A percentile compares a stretch with the other conserved stretches of the same genome.
These are phyloP conservation scores for Oeneis ivallda DNA, from an alignment of 2,888 invertebrate species.

Conservation along the genomic window DNA sequence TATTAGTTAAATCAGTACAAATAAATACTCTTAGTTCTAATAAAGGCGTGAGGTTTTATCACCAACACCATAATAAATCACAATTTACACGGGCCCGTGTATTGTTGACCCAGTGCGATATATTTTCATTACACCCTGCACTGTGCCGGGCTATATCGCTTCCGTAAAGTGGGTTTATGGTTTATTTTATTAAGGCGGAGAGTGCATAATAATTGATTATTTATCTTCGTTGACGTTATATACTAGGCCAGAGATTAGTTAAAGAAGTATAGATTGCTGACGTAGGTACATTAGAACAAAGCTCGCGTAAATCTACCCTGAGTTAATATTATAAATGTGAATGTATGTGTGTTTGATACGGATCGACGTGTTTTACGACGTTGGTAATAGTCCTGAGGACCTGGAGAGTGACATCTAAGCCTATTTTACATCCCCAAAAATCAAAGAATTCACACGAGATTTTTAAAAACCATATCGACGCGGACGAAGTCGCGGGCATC, in stretches of 20 bases:
- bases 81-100: slow-evolving; percentile 28
- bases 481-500: too few species aligned
- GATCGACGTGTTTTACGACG: too few species aligned
- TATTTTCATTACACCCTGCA: slow-evolving; percentile 23
- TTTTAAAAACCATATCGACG: too few species aligned
- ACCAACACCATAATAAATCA: slow-evolving; percentile 24
- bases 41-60: slow-evolving; percentile 20
- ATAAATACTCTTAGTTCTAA: slow-evolving; percentile 9
- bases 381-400: too few species aligned
- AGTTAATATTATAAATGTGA: too few species aligned
- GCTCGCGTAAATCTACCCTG: too few species aligned
- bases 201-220: neutral
- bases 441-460: too few species aligned
- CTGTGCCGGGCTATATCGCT: slow-evolving; percentile 15
- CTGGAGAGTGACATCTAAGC: too few species aligned
- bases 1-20: slow-evolving; percentile 15
- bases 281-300: too few species aligned
- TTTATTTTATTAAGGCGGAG: slow-evolving; percentile 20
- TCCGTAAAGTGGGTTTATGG: slow-evolving; percentile 29
- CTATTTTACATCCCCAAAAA: too few species aligned
- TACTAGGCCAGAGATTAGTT: neutral
- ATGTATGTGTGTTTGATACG: too few species aligned
- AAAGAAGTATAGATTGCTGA: too few species aligned
- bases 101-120: slow-evolving; percentile 31
- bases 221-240: neutral